Base-by-base conservation (phyloP, 2,113 vertebrate species). In the Zonotrichia leucophrys region DNA sequence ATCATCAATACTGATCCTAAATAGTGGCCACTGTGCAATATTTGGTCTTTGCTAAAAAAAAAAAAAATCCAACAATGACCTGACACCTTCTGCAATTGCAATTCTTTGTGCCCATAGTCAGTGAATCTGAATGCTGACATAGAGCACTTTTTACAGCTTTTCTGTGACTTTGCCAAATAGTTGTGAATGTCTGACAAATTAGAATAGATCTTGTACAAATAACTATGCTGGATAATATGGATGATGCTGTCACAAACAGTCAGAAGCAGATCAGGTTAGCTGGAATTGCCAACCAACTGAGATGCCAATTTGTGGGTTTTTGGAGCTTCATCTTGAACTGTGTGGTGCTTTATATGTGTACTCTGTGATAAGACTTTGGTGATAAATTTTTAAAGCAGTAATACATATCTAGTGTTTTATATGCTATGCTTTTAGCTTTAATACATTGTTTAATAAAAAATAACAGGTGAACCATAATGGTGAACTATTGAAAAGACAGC, bases 171-270 rank as follows among this genome's bases (percentile, higher is more conserved):
- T 87, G 21, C 39, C 8, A 72, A 46, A 52, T 35, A 63, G 18
- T 25, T 74, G 15, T 44, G 39, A 60, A 49, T 46, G 8, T 70
- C 27, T 94, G 49, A 47, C 31, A 95, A 87, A 89, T 83, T 63
- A 64, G 70, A 81, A 30, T 42, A 70, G 56, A 60, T 15, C 28
- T 79, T 9, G 23, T 84, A 56, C 44, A 91, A 84, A 72, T 75
- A 82, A 68, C 30, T 50, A 37, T 1, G 4, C 31, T 64, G 53
- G 41, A 75, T 10, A 72, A 53, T 89, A 82, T 0, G 5, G 49
- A 81, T 82, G 73, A 56, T 84, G n/a, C 69, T 87, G 74, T 91
- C 83, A 91, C 60, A 92, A 69, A 76, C 22, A 81, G 68, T 78
- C 42, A 87, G 49, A 87, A 94, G 60, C 41, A 82, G 73, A 92